Conservation (phyloP, 2,888 invertebrate genomes). For the Chironomus tentans region DNA sequence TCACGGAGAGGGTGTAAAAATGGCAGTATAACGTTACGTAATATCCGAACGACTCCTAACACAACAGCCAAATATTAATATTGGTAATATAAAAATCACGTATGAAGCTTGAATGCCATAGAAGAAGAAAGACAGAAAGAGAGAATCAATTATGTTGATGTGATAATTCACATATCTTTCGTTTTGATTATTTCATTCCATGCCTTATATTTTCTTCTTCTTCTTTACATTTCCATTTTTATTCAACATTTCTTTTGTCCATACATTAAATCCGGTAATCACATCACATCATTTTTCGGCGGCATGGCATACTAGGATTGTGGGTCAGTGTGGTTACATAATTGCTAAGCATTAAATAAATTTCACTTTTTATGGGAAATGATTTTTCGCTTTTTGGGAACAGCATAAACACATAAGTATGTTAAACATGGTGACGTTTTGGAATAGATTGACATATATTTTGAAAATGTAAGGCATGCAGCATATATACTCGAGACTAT, state of each 20-base stretch:
- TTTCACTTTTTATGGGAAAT: constrained; percentile 25
- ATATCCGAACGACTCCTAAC: too few relatives aligned
- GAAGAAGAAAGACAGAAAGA: background rate
- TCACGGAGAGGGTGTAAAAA: too few relatives aligned
- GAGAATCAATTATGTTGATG: constrained; percentile 6
- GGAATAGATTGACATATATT: too few relatives aligned
- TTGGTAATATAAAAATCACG: too few relatives aligned
- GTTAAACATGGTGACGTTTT: too few relatives aligned
- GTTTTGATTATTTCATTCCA: background rate
- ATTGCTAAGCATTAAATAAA: background rate
- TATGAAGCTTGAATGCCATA: too few relatives aligned
- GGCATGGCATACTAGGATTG: background rate
- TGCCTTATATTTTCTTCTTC: too few relatives aligned
- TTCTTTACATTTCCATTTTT: background rate
- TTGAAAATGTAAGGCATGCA: too few relatives aligned
- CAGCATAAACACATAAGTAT: too few relatives aligned
- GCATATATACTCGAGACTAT: too few relatives aligned
- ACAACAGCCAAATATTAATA: too few relatives aligned
- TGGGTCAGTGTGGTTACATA: constrained; percentile 7
- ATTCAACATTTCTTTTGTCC: background rate
- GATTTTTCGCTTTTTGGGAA: background rate
- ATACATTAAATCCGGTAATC: background rate
- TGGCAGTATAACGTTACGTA: too few relatives aligned
- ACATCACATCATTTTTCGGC: background rate
- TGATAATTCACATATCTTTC: background rate